Evolutionary conservation across 2,888 invertebrate species (phyloP), one percentile per base, ranked within the genome.

Genomic region (Pyrocoelia pectoralis): DNA sequence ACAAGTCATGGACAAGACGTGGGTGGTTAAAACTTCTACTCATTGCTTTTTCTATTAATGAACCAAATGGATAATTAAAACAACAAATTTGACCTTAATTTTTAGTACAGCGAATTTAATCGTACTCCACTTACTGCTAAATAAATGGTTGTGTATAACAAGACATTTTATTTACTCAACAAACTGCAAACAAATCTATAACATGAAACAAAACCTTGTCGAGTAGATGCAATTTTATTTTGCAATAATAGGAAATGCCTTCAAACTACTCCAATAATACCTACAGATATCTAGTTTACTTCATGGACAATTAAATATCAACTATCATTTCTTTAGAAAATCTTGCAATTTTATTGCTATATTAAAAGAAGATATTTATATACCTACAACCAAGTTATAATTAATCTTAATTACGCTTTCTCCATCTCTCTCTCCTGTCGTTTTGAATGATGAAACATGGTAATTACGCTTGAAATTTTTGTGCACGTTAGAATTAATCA

Each of bases 41-140:
- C n/a, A 33, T n/a, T n/a, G 33, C n/a, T 33, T n/a, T 33, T 33
- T 33, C n/a, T 33, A 33, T 33, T 33, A 33, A 33, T 33, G 33
- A 33, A 33, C 33, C 33, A 33, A 33, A 33, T 33, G 33, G 33
- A 33, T n/a, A 33, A 33, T 33, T 33, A 33, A 33, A 33, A 33
- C 33, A 33, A 33, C n/a, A 33, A 33, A 33, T 33, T 33, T 33
- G 33, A 33, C 33, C 33, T 33, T 33, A 33, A 33, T 33, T 33
- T 24, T 24, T 33, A n/a, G 8, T 33, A 33, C 8, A 33, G 33
- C n/a, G 33, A 33, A 33, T 33, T 33, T 33, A 33, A 33, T 33
- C n/a, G n/a, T 33, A 33, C 3, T 24, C 24, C 24, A 24, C 6
- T 24, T 24, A 24, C 24, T 6, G 24, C 24, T 5, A 24, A 24